Conservation (phyloP, 64 coral and sea anemone genomes). For the Montipora capricornis region DNA sequence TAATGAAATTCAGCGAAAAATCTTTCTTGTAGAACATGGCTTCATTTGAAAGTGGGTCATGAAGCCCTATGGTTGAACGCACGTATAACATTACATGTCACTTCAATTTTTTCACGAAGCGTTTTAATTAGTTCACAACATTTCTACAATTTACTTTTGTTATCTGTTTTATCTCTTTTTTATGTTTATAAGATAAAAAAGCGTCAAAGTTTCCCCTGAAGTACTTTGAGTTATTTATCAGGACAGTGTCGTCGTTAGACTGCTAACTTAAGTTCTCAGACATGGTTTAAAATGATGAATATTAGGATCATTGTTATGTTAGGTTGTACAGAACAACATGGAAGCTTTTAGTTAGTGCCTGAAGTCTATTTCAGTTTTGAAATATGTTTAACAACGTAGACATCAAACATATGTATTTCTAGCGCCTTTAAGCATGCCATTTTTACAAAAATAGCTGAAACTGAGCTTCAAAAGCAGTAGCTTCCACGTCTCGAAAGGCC, state of each 20-base stretch:
- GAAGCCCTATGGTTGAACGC: too few species aligned
- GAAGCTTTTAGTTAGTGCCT: not conserved
- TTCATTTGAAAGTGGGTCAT: too few species aligned
- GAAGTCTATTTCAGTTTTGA: not conserved
- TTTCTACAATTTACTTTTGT: not conserved
- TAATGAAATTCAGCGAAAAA: not conserved
- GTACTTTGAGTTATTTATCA: not conserved
- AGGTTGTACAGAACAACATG: not conserved
- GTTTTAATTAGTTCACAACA: not conserved
- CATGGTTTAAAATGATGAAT: too few species aligned
- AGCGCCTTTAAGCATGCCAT: not conserved
- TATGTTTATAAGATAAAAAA: constrained; percentile 10
- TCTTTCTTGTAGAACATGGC: too few species aligned
- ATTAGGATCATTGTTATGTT: not conserved
- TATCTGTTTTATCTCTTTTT: constrained; percentile 4
- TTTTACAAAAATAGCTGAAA: not conserved
- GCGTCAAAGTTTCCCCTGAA: not conserved
- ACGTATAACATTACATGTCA: too few species aligned
- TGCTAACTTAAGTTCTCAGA: not conserved
- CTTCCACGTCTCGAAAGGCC: not conserved
- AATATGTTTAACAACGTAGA: not conserved
- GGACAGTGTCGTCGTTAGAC: not conserved
- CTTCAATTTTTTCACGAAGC: not conserved
- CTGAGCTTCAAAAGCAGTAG: not conserved
- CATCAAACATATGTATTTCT: not conserved